A percentile compares a stretch with the other conserved stretches of the same genome.
These are phyloP conservation scores for Aptenodytes patagonicus DNA, from an alignment of 2,113 vertebrate genomes.

Conservation along the genomic window DNA sequence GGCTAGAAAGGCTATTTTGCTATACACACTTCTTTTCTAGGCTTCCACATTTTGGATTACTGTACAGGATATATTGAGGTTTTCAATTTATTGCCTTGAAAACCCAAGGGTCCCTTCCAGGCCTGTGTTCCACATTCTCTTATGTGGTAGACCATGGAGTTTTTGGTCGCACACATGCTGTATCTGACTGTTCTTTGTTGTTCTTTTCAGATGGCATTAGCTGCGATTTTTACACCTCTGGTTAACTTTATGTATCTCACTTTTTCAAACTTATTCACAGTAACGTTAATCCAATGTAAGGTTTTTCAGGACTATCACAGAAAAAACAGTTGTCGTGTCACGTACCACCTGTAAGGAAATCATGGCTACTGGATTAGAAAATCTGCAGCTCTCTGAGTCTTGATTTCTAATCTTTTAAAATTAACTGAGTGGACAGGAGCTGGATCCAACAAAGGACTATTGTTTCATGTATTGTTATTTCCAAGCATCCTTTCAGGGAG, in stretches of 20 bases:
- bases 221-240: neutral
- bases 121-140: neutral
- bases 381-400: neutral
- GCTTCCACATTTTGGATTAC: neutral
- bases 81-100: neutral
- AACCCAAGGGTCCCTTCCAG: neutral
- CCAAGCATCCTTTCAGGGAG: neutral
- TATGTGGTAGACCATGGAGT: neutral
- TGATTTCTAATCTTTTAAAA: neutral
- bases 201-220: neutral
- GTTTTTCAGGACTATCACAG: neutral
- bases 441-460: neutral
- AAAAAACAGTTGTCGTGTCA: neutral
- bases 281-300: neutral
- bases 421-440: neutral
- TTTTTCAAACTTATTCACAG: neutral
- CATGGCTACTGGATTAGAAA: neutral
- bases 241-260: neutral
- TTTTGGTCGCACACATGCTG: neutral
- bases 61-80: neutral
- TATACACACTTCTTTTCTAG: neutral
- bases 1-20: neutral
- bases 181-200: neutral
- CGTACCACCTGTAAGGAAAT: neutral
- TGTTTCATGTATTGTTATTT: neutral